These are phyloP conservation scores for Calameuta pallipes DNA, from an alignment of 2,888 invertebrate genomes.

Conservation along the genomic window DNA sequence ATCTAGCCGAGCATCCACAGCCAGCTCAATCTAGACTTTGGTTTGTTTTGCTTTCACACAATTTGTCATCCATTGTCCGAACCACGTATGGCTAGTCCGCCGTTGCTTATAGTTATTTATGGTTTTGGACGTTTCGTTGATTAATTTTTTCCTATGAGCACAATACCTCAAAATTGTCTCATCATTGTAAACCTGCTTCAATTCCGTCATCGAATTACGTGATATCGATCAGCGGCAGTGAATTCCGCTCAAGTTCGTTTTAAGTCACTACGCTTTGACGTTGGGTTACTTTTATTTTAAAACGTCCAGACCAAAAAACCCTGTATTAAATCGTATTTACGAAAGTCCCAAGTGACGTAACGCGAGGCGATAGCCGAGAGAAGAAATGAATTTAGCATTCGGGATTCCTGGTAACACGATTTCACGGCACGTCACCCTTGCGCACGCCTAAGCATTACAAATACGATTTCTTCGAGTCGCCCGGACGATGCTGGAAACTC, in stretches of 20 bases:
- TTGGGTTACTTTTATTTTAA: not conserved
- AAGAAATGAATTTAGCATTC: slow-evolving; percentile 60
- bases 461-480: slow-evolving; percentile 47
- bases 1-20: slow-evolving; percentile 25
- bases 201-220: not conserved
- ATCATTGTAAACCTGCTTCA: not conserved
- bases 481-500: not conserved
- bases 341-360: slow-evolving; percentile 37
- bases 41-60: slow-evolving; percentile 56
- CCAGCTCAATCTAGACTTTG: slow-evolving; percentile 48
- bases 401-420: slow-evolving; percentile 56
- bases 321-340: slow-evolving; percentile 5
- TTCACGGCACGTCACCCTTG: slow-evolving; percentile 53
- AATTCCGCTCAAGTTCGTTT: not conserved
- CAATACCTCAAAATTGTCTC: slow-evolving; percentile 32
- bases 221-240: not conserved
- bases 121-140: slow-evolving; percentile 49
- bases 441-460: slow-evolving; percentile 52
- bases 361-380: slow-evolving; percentile 32
- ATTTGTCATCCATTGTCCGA: slow-evolving; percentile 63
- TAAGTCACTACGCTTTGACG: not conserved
- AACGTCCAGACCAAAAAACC: not conserved
- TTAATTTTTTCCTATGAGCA: slow-evolving; percentile 47
- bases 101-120: slow-evolving; percentile 56
- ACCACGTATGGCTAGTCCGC: slow-evolving; percentile 27